A percentile compares a stretch with the other conserved stretches of the same genome.
Evolutionary conservation across 2,888 invertebrate species (phyloP).

Genomic region (Caenorhabditis afra): DNA sequence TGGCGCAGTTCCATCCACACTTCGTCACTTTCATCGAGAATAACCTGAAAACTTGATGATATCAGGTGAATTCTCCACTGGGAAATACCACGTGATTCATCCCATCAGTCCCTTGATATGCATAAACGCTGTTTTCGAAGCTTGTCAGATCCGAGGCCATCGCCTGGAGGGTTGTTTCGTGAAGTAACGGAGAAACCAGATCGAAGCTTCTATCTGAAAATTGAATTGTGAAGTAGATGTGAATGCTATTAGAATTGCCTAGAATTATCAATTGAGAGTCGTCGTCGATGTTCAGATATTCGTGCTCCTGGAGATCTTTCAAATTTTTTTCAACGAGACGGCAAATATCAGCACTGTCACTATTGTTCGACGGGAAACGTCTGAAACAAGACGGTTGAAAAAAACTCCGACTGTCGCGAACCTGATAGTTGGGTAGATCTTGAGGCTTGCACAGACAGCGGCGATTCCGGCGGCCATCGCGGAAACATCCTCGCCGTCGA

Average conservation of each 20-base stretch:
- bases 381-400: neutral
- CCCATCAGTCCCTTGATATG: neutral
- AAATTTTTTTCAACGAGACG: conserved; percentile 41
- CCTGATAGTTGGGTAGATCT: conserved; percentile 33
- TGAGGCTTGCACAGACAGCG: conserved; percentile 17
- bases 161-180: conserved; percentile 39
- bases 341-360: conserved; percentile 45
- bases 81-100: neutral
- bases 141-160: conserved; percentile 27
- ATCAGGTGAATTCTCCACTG: neutral
- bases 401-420: neutral
- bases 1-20: conserved; percentile 46
- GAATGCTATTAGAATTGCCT: conserved; percentile 3
- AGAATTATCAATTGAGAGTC: conserved; percentile 43
- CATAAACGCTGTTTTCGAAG: conserved; percentile 27
- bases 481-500: conserved; percentile 6
- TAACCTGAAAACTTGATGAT: conserved; percentile 3
- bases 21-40: conserved; percentile 29
- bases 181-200: conserved; percentile 41
- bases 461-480: conserved; percentile 20
- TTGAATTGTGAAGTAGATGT: neutral
- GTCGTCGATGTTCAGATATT: conserved; percentile 7
- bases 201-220: conserved; percentile 51
- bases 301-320: conserved; percentile 21
- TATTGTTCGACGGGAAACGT: conserved; percentile 34